Percentiles rank a stretch among this genome's conserved stretches.
phyloP scores from a whole-genome alignment of 2,113 vertebrate genomes.

The Spheniscus mendiculus region DNA sequence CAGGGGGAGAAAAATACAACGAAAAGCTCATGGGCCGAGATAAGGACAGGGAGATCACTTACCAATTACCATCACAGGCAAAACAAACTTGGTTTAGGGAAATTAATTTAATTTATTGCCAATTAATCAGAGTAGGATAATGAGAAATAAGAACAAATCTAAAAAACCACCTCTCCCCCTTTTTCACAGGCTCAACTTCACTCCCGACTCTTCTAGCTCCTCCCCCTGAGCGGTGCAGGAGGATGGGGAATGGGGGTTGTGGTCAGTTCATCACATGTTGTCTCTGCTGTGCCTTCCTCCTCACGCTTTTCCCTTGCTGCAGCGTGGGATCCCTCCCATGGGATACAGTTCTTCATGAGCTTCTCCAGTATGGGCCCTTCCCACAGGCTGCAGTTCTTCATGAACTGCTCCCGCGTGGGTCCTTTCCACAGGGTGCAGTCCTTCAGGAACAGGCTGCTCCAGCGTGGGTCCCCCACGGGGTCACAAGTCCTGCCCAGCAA shows the following conservation, averaged over 20 bases:
- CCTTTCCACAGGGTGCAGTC: background rate
- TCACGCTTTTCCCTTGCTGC: background rate
- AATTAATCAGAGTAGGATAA: background rate
- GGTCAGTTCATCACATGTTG: background rate
- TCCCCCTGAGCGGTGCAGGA: background rate
- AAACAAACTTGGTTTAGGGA: background rate
- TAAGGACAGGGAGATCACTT: background rate
- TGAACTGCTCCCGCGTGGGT: background rate
- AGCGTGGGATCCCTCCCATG: background rate
- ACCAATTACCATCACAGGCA: background rate
- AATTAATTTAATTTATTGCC: background rate
- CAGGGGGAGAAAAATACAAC: background rate
- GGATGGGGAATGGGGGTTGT: background rate
- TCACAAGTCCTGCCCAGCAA: background rate
- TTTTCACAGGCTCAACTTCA: background rate
- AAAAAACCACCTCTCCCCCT: background rate
- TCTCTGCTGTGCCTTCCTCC: background rate
- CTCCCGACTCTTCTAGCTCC: background rate
- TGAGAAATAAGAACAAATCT: background rate
- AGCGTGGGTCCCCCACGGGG: rapidly evolving
- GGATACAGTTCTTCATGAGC: background rate
- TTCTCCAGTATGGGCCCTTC: background rate
- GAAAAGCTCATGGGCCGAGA: background rate
- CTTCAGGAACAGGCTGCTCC: background rate
- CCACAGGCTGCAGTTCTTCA: background rate